Percentiles rank a stretch among this genome's conserved stretches.
Evolutionary conservation across 2,113 vertebrate genomes (phyloP).

Genomic region (Protomyctophum bolini): DNA sequence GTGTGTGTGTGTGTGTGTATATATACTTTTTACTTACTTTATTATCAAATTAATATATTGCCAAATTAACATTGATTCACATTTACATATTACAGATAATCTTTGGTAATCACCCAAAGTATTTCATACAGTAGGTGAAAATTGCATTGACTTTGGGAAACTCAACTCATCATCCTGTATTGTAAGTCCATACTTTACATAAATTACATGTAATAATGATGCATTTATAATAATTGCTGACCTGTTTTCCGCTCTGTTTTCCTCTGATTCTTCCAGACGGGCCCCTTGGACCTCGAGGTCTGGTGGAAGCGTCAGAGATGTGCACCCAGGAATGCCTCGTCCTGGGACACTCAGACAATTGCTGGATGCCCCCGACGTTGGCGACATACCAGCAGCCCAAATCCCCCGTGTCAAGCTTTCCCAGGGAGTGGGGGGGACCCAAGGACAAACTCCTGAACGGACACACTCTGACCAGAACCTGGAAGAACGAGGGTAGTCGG

Average conservation of each 20-base stretch:
- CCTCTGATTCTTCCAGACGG: constrained; percentile 80
- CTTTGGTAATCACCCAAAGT: too few species aligned
- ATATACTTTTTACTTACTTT: too few species aligned
- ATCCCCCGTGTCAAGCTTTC: constrained; percentile 93
- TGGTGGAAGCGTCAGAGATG: constrained; percentile 98
- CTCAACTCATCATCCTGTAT: too few species aligned
- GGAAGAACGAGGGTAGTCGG: constrained; percentile 91
- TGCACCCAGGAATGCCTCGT: constrained; percentile 98
- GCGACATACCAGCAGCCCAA: constrained; percentile 93
- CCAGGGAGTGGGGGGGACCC: constrained; percentile 92
- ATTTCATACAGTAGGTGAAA: too few species aligned
- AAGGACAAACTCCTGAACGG: constrained; percentile 99
- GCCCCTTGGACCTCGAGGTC: constrained; percentile 91
- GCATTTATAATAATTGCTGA: not conserved
- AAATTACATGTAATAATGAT: not conserved
- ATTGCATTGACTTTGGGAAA: too few species aligned
- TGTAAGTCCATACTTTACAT: too few species aligned
- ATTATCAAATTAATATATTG: too few species aligned
- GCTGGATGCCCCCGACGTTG: constrained; percentile 96
- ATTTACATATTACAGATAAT: too few species aligned
- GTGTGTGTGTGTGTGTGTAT: too few species aligned
- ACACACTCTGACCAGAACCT: constrained; percentile 92
- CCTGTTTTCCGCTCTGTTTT: constrained; percentile 21
- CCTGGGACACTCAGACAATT: constrained; percentile 98
- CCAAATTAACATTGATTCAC: too few species aligned